Conservation (phyloP, 2,113 vertebrate species). For the Oriolus oriolus region DNA sequence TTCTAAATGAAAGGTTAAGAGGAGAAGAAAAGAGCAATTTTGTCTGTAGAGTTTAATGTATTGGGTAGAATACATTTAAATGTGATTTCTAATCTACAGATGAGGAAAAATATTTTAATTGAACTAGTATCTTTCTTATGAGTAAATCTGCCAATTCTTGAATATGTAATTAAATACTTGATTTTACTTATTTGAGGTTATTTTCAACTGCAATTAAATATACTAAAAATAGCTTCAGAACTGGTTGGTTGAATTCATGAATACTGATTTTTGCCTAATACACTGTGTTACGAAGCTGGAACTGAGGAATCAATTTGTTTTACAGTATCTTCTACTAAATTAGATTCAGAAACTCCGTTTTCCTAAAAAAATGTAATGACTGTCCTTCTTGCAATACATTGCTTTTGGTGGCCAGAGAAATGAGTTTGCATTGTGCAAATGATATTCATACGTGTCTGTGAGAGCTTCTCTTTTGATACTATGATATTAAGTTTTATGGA, state of each 20-base stretch:
- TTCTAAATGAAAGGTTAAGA: not conserved
- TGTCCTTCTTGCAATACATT: not conserved
- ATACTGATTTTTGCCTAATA: not conserved
- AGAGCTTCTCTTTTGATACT: not conserved
- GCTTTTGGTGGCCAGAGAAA: not conserved
- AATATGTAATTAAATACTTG: not conserved
- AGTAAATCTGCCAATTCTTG: not conserved
- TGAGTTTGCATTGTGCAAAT: not conserved
- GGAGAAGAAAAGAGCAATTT: not conserved
- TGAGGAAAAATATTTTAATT: not conserved
- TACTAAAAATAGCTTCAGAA: not conserved
- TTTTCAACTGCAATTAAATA: not conserved
- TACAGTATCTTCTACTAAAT: not conserved
- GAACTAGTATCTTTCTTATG: not conserved
- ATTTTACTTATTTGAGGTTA: not conserved
- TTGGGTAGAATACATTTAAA: not conserved
- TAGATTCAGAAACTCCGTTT: not conserved
- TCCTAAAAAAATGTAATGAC: not conserved
- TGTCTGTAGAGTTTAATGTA: not conserved
- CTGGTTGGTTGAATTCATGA: not conserved
- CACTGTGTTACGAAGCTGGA: not conserved
- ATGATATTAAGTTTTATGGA: not conserved
- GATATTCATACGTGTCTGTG: fast-evolving
- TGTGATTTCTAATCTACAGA: not conserved
- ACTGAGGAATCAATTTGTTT: not conserved